Evolutionary conservation across 1,140 invertebrate genomes (phyloP), one percentile per base, ranked within the genome.

Genomic region (Drosophila insularis): DNA sequence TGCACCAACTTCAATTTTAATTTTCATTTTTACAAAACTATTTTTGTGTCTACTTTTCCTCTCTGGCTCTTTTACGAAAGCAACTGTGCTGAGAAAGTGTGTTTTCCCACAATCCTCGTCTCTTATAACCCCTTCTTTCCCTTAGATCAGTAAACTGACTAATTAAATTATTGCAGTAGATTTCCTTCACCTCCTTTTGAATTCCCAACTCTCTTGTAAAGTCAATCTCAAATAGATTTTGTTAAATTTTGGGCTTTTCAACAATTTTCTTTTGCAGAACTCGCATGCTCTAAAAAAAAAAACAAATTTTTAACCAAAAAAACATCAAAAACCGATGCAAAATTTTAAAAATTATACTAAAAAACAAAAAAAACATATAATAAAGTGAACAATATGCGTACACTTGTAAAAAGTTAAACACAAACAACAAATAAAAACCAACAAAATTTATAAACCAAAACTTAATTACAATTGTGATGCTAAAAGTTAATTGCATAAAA

Each of bases 261-360:
- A 89, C 64, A 62, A 87, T 89, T 89, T 89, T 89, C 84, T 74
- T 89, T 89, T 89, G 84, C 84, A 89, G 84, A 89, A 89, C 78
- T 89, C 84, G 84, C 84, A 89, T 89, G 84, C 84, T 76, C 68
- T 78, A 89, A 74, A 87, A 70, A 74, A 68, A 53, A 67, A 68
- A 56, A 23, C 59, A 75, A 69, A 70, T 37, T 43, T 58, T 75
- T 74, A 76, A 82, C 63, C 67, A 73, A 85, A 80, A 68, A 67
- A 50, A 50, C 43, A 14, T 53, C 61, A 77, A 63, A 71, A 72
- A 65, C 39, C 78, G 81, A 85, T 80, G 71, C 81, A 78, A 85
- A 85, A 85, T 87, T 85, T 67, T 55, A 58, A 35, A 76, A 85
- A 87, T 68, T 78, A 27, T 61, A 71, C 53, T 81, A 32, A 62